A percentile compares a stretch with the other conserved stretches of the same genome.
Conservation (phyloP, 1,140 invertebrate genomes). For the Homarus americanus region DNA sequence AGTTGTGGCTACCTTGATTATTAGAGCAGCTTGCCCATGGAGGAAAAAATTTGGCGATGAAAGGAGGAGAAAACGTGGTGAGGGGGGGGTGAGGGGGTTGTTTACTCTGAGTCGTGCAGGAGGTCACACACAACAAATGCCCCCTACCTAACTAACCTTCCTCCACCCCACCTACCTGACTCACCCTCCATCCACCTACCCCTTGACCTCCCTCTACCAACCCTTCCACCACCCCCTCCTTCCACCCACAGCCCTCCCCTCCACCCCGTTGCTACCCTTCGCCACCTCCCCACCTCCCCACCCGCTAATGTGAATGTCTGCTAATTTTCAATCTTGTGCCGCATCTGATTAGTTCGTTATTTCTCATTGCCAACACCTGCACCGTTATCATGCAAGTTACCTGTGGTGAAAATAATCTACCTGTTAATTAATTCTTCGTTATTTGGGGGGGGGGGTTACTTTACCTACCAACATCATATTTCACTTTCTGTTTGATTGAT, state of each 20-base stretch:
- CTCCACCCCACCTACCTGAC: too few relatives aligned
- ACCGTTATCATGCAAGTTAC: too few relatives aligned
- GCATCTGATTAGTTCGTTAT: constrained; percentile 11
- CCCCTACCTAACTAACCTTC: neutral
- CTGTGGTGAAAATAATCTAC: too few relatives aligned
- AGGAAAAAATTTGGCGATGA: constrained; percentile 23
- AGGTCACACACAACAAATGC: constrained; percentile 35
- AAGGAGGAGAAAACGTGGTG: constrained; percentile 5
- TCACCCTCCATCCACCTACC: neutral
- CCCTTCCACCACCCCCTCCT: neutral
- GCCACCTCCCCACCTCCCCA: neutral
- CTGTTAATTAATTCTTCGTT: too few relatives aligned
- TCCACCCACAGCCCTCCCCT: neutral
- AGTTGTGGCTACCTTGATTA: constrained; percentile 35
- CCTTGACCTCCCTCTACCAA: neutral
- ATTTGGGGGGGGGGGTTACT: too few relatives aligned
- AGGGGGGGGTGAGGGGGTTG: too few relatives aligned
- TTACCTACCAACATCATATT: too few relatives aligned
- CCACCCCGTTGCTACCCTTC: too few relatives aligned
- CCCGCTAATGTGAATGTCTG: constrained; percentile 22
- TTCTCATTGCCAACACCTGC: too few relatives aligned
- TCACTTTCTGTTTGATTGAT: too few relatives aligned
- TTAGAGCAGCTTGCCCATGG: constrained; percentile 24
- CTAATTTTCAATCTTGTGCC: constrained; percentile 26
- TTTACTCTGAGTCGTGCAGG: neutral